Percentiles rank a stretch among this genome's conserved stretches.
phyloP scores from a whole-genome alignment of 2,888 invertebrate genomes.

The Apodemia zela region DNA sequence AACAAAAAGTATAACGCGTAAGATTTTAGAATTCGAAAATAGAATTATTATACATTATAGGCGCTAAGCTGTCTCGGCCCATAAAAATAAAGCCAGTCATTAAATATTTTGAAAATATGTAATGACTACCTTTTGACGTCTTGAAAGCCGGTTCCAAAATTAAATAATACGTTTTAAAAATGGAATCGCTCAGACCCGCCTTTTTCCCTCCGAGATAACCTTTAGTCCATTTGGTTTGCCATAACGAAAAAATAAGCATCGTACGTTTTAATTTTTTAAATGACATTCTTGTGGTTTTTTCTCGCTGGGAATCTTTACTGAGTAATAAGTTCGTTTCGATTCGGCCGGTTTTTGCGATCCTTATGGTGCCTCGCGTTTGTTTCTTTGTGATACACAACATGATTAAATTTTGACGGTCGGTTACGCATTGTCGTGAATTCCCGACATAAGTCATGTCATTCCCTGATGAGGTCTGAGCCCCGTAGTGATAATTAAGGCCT shows the following conservation, averaged over 20 bases:
- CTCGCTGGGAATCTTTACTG: constrained; percentile 66
- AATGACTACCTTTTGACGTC: constrained; percentile 80
- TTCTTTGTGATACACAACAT: constrained; percentile 46
- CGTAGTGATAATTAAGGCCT: constrained; percentile 63
- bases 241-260: constrained; percentile 66
- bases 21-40: constrained; percentile 20
- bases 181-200: constrained; percentile 79
- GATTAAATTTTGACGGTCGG: constrained; percentile 50
- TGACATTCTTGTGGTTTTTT: constrained; percentile 79
- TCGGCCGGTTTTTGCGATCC: constrained; percentile 63
- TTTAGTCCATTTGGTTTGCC: constrained; percentile 75
- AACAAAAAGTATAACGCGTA: constrained; percentile 20
- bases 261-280: constrained; percentile 77
- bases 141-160: constrained; percentile 78
- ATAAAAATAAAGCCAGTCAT: constrained; percentile 38
- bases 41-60: constrained; percentile 41
- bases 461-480: constrained; percentile 59
- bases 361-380: constrained; percentile 52
- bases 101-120: constrained; percentile 62
- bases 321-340: constrained; percentile 63
- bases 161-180: constrained; percentile 81
- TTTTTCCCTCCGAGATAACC: constrained; percentile 77
- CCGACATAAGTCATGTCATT: constrained; percentile 56
- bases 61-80: constrained; percentile 66
- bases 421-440: constrained; percentile 52